Evolutionary conservation across 2,113 vertebrate genomes (phyloP), one percentile per base, ranked within the genome.

Genomic region (Heliornis fulica): DNA sequence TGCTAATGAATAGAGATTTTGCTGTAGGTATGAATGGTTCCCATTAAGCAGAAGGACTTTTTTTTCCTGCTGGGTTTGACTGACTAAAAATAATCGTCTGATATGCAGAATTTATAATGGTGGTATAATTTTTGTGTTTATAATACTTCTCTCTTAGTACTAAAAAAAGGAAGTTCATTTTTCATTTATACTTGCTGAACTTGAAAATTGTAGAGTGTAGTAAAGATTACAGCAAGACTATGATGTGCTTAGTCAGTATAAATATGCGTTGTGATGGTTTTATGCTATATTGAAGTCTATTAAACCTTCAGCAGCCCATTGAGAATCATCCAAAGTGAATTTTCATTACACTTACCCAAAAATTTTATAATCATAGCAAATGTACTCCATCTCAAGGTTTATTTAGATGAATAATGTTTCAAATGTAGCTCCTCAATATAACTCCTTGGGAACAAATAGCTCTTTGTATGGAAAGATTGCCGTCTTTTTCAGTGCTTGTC

Each of bases 401-500:
- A 77, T 92, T 90, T 93, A 80, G 46, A 74, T 86, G 63, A 92
- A 80, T 92, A 65, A 76, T 74, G 50, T 63, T 95, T 90, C 81
- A 85, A 31, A 85, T 89, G 72, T 82, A 91, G 87, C 86, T 74
- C 56, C 65, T 89, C 26, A 76, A 68, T 82, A 78, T 89, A 97
- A 78, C 26, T 63, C 31, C 77, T 59, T 80, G 81, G 64, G 34
- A n/a, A 82, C 57, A 86, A 85, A 38, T 22, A 87, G 28, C 34
- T 78, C 46, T 91, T 87, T 78, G 48, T 78, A 26, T 81, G 50
- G 41, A n/a, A 78, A 84, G 59, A 50, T 50, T 85, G 28, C 50
- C 90, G 51, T 91, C 60, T 36, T 87, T 95, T 84, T 84, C 41
- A 43, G 0, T 93, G 17, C 20, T 70, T 51, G 5, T 53, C 41